Evolutionary conservation across 1,140 invertebrate species (phyloP), one percentile per base, ranked within the genome.

Genomic region (Pseudachorutes palmiensis): DNA sequence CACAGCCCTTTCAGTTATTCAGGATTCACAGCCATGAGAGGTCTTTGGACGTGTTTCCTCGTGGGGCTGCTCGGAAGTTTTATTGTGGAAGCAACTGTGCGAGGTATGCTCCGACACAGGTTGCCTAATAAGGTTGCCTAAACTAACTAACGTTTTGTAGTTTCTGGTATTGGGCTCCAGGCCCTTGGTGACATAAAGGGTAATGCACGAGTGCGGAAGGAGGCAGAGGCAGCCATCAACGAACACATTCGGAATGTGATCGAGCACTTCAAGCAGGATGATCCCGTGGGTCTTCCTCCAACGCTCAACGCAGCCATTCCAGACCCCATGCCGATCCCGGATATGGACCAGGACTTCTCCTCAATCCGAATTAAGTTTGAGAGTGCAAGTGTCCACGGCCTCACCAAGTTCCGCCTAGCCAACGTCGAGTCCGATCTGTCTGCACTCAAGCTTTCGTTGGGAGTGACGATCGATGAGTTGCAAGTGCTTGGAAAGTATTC

Each of bases 251-350:
- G 86, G 31, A 78, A 80, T 30, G 81, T 91, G 9, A 75, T 92
- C n/a, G 86, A 89, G 51, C 90, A 92, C 75, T 92, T 87, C 76
- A 88, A 92, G 77, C 83, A 91, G 74, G 80, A 85, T 58, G 87
- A 91, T 78, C 87, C 87, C 0, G 78, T 88, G 0, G 90, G 90
- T 0, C 75, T 92, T 12, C 90, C 90, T 0, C 86, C 86, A 1
- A 85, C 83, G 0, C 36, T 71, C 29, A 59, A 45, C 14, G 24
- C 26, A 30, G 30, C 49, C 19, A 69, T 75, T 49, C 74, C 74
- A 1, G 74, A 75, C 64, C 84, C 86, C 9, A 83, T 92, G 61
- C 87, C 86, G 1, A 88, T 71, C 36, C 70, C 70, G 0, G 30
- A 66, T 31, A 24, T 66, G 59, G 58, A 68, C 1, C 45, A 89